phyloP scores from a whole-genome alignment of 2,797 vertebrate species.

The Xenops minutus region DNA sequence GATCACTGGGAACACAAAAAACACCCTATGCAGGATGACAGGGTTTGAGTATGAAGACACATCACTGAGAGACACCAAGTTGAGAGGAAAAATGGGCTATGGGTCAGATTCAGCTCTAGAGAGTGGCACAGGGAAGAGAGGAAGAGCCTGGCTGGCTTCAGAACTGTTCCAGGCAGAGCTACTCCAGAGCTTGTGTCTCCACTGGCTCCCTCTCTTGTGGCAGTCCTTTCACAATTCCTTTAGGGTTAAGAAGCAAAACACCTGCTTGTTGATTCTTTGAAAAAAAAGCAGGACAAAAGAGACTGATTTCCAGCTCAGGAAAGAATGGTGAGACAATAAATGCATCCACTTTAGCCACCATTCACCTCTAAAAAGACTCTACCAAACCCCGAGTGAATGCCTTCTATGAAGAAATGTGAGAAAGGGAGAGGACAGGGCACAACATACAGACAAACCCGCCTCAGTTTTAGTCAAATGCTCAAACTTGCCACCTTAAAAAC shows the following conservation, averaged over 20 bases:
- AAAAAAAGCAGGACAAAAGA: background rate
- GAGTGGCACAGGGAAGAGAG: background rate
- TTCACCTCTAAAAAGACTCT: background rate
- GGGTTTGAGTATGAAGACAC: background rate
- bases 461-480: constrained; percentile 15
- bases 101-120: background rate
- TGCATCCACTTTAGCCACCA: background rate
- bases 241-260: background rate
- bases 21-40: background rate
- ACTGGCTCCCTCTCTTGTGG: background rate
- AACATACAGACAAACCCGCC: background rate
- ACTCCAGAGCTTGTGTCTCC: background rate
- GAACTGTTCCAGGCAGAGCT: background rate
- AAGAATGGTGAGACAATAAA: background rate
- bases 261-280: background rate
- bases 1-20: background rate
- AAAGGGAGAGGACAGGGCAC: background rate
- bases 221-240: background rate
- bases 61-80: background rate
- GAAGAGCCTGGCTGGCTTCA: background rate
- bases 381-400: background rate
- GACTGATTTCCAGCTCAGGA: background rate
- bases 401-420: background rate
- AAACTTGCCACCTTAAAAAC: constrained; percentile 20
- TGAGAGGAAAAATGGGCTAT: fast-evolving